Conservation (phyloP, 2,113 vertebrate species). For the Sebastes schlegelii region DNA sequence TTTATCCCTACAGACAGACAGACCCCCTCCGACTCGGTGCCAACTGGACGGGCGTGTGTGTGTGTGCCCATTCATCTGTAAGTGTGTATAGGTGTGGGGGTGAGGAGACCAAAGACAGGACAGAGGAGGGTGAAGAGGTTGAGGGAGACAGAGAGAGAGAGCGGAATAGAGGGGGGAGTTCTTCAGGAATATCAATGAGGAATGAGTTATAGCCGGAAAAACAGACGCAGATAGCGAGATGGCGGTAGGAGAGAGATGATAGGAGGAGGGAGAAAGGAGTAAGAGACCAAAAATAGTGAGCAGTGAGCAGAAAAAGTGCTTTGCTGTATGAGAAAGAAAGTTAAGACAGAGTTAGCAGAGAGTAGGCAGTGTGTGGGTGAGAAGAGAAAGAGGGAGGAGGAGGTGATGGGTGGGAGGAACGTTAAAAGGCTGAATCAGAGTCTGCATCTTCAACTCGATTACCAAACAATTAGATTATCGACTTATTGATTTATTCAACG, state of each 20-base stretch:
- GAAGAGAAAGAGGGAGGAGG: background rate
- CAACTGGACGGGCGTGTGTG: constrained; percentile 10
- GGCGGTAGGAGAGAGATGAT: background rate
- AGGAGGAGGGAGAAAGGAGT: background rate
- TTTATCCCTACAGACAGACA: background rate
- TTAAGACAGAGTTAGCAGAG: background rate
- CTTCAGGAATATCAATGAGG: constrained; percentile 56
- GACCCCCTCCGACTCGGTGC: constrained; percentile 21
- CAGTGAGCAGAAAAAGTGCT: background rate
- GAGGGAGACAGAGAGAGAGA: background rate
- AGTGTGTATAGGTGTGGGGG: constrained; percentile 22
- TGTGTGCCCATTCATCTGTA: constrained; percentile 25
- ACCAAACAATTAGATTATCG: background rate
- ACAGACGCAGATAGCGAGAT: too few species aligned
- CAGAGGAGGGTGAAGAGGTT: background rate
- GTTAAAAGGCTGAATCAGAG: constrained; percentile 8
- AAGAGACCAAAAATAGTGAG: background rate
- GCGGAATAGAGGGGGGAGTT: background rate
- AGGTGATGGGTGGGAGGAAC: constrained; percentile 12
- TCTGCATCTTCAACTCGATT: background rate
- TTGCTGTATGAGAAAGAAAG: background rate
- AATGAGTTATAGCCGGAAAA: too few species aligned
- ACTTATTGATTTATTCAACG: background rate
- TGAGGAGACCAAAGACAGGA: constrained; percentile 17
- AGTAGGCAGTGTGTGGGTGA: constrained; percentile 20